Percentiles rank a stretch among this genome's conserved stretches.
phyloP scores from a whole-genome alignment of 2,113 vertebrate genomes.

The Uria lomvia region DNA sequence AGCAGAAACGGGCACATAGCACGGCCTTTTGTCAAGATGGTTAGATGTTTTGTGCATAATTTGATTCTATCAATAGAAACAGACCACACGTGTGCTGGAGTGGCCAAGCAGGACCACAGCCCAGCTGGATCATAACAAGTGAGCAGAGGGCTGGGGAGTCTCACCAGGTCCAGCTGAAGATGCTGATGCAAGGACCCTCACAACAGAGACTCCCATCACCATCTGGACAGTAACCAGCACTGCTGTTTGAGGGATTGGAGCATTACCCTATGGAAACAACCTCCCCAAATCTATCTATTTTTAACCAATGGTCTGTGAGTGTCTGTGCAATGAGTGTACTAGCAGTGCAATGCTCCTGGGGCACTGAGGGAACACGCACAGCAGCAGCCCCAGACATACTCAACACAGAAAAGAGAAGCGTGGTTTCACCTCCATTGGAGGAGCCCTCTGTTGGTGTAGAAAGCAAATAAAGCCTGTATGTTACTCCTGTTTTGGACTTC shows the following conservation, averaged over 20 bases:
- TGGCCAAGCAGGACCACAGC: not conserved
- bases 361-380: not conserved
- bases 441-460: not conserved
- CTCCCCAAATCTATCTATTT: not conserved
- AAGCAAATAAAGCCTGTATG: not conserved
- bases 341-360: not conserved
- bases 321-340: not conserved
- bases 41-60: not conserved
- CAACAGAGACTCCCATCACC: not conserved
- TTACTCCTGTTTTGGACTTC: not conserved
- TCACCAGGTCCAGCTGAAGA: not conserved
- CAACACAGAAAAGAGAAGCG: not conserved
- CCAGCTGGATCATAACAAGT: not conserved
- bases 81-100: not conserved
- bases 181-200: not conserved
- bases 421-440: not conserved
- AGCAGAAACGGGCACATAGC: not conserved
- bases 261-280: not conserved
- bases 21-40: not conserved
- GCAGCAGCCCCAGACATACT: fast-evolving
- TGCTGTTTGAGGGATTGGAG: not conserved
- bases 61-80: not conserved
- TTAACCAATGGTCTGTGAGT: not conserved
- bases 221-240: not conserved
- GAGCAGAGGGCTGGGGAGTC: not conserved